Conservation (phyloP, 2,797 vertebrate genomes). For the Enteromius thamalakanensis region DNA sequence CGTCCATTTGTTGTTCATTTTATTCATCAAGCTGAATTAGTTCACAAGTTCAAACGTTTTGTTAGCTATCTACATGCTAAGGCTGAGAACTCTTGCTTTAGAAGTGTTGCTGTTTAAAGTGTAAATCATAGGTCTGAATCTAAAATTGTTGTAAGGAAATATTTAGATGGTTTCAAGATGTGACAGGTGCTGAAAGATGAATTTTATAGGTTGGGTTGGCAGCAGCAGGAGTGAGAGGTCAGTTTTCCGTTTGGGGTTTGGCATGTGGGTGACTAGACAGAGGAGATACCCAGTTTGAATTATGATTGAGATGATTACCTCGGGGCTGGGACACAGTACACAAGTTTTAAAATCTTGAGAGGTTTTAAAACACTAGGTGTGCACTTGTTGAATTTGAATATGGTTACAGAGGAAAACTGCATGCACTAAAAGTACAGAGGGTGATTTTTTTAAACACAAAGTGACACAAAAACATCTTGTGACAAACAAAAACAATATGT, state of each 20-base stretch:
- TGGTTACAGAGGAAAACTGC: background rate
- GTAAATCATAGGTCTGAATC: slow-evolving; percentile 8
- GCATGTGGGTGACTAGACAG: background rate
- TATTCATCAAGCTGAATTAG: background rate
- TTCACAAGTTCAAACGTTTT: background rate
- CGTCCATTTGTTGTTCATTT: background rate
- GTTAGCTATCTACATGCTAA: background rate
- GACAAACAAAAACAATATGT: background rate
- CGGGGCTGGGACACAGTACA: background rate
- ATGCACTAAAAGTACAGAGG: background rate
- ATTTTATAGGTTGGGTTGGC: slow-evolving; percentile 33
- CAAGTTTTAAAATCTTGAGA: background rate
- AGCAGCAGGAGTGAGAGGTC: slow-evolving; percentile 30
- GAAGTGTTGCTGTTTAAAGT: background rate
- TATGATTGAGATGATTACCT: background rate
- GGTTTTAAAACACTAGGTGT: background rate
- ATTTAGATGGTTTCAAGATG: background rate
- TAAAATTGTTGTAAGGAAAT: slow-evolving; percentile 3
- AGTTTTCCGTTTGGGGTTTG: slow-evolving; percentile 20
- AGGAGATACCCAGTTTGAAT: slow-evolving; percentile 6
- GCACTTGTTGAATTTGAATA: background rate
- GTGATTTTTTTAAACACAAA: background rate
- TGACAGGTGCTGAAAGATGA: slow-evolving; percentile 37
- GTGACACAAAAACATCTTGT: background rate
- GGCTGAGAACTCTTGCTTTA: background rate